These are phyloP conservation scores for Burhinus bistriatus DNA, from an alignment of 2,113 vertebrate genomes.

Conservation along the genomic window DNA sequence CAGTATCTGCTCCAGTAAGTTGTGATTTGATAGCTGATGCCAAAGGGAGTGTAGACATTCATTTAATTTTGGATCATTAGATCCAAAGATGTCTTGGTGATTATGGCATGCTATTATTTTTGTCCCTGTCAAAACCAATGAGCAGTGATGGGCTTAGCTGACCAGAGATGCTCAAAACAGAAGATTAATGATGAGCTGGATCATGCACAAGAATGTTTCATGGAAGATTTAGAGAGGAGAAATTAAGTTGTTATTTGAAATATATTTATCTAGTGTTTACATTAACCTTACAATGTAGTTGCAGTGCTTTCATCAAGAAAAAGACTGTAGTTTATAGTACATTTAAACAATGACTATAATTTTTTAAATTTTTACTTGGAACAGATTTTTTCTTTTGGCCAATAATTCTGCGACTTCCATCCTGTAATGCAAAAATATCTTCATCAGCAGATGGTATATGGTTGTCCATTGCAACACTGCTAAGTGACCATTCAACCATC, in stretches of 20 bases:
- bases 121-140: conserved; percentile 28
- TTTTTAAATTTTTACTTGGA: background rate
- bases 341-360: background rate
- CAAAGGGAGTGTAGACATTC: background rate
- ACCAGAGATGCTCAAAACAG: background rate
- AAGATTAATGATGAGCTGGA: background rate
- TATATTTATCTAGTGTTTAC: background rate
- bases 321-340: background rate
- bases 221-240: background rate
- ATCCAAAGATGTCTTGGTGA: conserved; percentile 2
- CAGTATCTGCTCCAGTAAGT: background rate
- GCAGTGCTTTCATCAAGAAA: background rate
- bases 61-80: conserved; percentile 36
- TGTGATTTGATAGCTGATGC: background rate
- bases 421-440: background rate
- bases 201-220: background rate
- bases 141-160: background rate
- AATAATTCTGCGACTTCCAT: background rate
- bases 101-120: conserved; percentile 18
- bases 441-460: background rate
- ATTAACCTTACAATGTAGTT: background rate
- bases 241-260: background rate
- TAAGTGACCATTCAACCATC: background rate
- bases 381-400: background rate
- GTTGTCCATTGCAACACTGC: background rate